Evolutionary conservation across 2,888 invertebrate genomes (phyloP).

Genomic region (Ametastegia equiseti): DNA sequence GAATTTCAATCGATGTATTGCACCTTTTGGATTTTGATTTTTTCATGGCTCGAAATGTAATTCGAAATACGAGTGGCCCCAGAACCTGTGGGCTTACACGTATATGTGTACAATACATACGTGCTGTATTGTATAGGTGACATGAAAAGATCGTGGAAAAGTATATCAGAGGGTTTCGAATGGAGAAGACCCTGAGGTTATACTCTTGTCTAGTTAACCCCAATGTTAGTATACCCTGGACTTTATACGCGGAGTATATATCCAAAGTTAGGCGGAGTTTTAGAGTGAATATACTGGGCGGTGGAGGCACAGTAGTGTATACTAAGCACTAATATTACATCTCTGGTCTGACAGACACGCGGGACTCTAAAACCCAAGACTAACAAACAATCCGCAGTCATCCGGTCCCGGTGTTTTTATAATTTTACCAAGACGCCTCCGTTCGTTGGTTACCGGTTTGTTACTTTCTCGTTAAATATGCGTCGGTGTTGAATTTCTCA

Average conservation of each 20-base stretch:
- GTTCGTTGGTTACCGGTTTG: constrained; percentile 46
- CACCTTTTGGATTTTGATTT: neutral
- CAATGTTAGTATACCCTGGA: constrained; percentile 37
- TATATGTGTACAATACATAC: neutral
- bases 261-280: constrained; percentile 36
- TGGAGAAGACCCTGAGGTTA: constrained; percentile 3
- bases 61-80: neutral
- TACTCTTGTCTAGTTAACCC: constrained; percentile 46
- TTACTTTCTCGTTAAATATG: constrained; percentile 48
- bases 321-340: constrained; percentile 75
- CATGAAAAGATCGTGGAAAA: neutral
- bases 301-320: constrained; percentile 62
- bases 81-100: neutral
- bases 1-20: neutral
- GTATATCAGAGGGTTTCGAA: neutral
- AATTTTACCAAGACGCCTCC: constrained; percentile 63
- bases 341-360: constrained; percentile 75
- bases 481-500: constrained; percentile 40
- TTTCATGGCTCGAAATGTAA: neutral
- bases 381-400: constrained; percentile 76
- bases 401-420: constrained; percentile 76
- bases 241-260: constrained; percentile 24
- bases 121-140: neutral
- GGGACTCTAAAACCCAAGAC: constrained; percentile 75
- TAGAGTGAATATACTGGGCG: constrained; percentile 62